Evolutionary conservation across 2,888 invertebrate genomes (phyloP), one percentile per base, ranked within the genome.

Genomic region (Romanomermis culicivorax): DNA sequence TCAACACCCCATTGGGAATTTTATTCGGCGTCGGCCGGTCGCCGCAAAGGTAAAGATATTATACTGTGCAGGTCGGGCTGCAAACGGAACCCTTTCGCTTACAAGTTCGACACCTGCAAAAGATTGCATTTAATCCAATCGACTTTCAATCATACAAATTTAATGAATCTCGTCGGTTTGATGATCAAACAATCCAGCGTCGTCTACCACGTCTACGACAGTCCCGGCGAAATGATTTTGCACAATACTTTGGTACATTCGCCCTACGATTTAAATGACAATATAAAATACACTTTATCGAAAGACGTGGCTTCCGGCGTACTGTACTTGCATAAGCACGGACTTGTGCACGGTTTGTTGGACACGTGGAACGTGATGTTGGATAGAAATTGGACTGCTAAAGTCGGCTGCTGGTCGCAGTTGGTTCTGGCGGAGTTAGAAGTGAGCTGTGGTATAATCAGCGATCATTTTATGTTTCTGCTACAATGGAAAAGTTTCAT

Each of bases 351-450:
- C 57, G 69, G 69, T n/a, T 55, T 58, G 45, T 60, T 70, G 47
- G 60, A 55, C 23, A 62, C 65, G 0, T 55, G 60, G 14, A 59
- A 58, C 53, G 68, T 69, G 54, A 54, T 65, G 23, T 60, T 70
- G 17, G 70, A 69, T 58, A 49, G 50, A 2, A 58, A 63, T 4
- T 70, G 69, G 68, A 65, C 60, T 1, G 63, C 68, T 7, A 64
- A 65, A 54, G 61, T 69, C 1, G 60, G 63, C 2, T 65, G 66
- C 51, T 69, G 69, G 69, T 62, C 63, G 52, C 63, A 62, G 49
- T 58, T 51, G 30, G 59, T 57, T 29, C 54, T 65, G 3, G 59
- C 59, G 11, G 43, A 53, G 1, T 24, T 52, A 2, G 30, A 53
- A 45, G 47, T 11, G 7, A 23, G 23, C n/a, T n/a, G n/a, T n/a